Evolutionary conservation across 2,113 vertebrate species (phyloP).

Genomic region (Dermatemys mawii): DNA sequence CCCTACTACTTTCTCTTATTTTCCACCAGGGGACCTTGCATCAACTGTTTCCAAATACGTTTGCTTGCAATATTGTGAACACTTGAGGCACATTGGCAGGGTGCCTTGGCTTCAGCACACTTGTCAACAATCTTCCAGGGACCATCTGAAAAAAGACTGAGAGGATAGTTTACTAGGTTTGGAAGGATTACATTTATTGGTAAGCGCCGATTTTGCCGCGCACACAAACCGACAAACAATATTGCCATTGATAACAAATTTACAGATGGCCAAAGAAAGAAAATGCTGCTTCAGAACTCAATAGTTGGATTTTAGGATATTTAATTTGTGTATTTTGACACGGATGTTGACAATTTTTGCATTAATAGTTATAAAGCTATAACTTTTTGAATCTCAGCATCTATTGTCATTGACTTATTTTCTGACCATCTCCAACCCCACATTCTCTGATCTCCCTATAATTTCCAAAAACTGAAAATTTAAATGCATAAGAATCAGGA

Average conservation of each 20-base stretch:
- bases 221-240: neutral
- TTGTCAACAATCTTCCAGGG: neutral
- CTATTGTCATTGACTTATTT: neutral
- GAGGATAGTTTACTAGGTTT: neutral
- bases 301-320: neutral
- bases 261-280: too few relatives aligned
- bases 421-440: too few relatives aligned
- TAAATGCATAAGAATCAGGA: neutral
- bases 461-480: too few relatives aligned
- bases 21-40: neutral
- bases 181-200: neutral
- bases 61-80: neutral
- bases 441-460: too few relatives aligned
- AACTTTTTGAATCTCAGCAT: neutral
- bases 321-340: neutral
- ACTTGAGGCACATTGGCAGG: neutral
- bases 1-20: too few relatives aligned
- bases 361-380: neutral
- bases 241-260: too few relatives aligned
- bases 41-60: neutral
- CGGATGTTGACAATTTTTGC: neutral
- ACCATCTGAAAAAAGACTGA: neutral
- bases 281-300: neutral
- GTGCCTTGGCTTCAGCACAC: too few relatives aligned
- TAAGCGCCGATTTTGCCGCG: too few relatives aligned